Evolutionary conservation across 2,113 vertebrate genomes (phyloP).

Genomic region (Microcebus murinus): DNA sequence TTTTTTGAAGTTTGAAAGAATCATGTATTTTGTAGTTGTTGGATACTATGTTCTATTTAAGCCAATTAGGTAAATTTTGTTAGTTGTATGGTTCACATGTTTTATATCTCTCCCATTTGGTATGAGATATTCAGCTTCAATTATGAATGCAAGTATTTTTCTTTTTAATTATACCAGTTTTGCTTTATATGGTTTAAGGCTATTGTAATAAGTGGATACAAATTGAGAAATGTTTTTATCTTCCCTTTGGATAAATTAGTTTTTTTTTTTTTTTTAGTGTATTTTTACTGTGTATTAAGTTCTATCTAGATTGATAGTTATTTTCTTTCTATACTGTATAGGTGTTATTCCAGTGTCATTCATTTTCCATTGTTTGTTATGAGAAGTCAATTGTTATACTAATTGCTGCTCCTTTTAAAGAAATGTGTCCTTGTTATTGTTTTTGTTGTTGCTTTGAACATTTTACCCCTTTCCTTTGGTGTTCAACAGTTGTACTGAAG

Average conservation of each 20-base stretch:
- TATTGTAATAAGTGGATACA: not conserved
- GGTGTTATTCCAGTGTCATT: not conserved
- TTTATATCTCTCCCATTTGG: not conserved
- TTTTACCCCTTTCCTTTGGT: not conserved
- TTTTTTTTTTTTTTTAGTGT: not conserved
- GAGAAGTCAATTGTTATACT: not conserved
- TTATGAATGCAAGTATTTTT: not conserved
- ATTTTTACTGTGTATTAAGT: not conserved
- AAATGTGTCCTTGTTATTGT: not conserved
- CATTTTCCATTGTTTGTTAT: not conserved
- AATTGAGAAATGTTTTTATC: not conserved
- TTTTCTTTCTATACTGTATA: not conserved
- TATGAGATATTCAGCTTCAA: not conserved
- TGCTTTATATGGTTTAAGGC: not conserved
- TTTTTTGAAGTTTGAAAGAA: not conserved
- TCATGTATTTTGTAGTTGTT: not conserved
- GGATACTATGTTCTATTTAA: not conserved
- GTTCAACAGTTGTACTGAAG: not conserved
- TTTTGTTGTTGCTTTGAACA: not conserved
- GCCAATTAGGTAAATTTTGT: not conserved
- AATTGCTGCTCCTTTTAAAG: not conserved
- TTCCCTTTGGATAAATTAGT: not conserved
- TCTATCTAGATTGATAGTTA: not conserved
- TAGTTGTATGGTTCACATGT: not conserved
- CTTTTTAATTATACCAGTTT: not conserved